phyloP scores from a whole-genome alignment of 1,140 invertebrate genomes.

The Lordiphosa clarofinis region DNA sequence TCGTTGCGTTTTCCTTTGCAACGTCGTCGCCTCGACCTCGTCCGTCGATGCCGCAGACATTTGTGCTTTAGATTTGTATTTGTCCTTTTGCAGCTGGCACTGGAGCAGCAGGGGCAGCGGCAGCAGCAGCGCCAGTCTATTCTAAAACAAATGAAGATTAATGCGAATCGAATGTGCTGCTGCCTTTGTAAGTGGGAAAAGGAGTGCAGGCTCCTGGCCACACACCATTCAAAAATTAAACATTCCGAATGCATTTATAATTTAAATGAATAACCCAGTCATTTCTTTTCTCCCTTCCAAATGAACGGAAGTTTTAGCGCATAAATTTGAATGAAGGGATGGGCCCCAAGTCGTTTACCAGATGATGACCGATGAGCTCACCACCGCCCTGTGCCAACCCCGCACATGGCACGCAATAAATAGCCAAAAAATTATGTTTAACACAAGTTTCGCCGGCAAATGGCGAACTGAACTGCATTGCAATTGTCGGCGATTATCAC shows the following conservation, averaged over 20 bases:
- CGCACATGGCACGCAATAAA: conserved; percentile 62
- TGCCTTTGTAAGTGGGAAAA: conserved; percentile 68
- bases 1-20: conserved; percentile 67
- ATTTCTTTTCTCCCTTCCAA: conserved; percentile 49
- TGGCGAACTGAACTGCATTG: conserved; percentile 59
- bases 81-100: conserved; percentile 65
- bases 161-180: conserved; percentile 76
- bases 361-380: conserved; percentile 51
- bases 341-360: conserved; percentile 29
- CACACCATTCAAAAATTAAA: conserved; percentile 75
- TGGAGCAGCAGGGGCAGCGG: conserved; percentile 10
- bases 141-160: conserved; percentile 77
- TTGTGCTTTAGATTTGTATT: conserved; percentile 73
- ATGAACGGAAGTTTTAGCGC: conserved; percentile 71
- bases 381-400: neutral
- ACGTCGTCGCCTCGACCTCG: conserved; percentile 22
- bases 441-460: conserved; percentile 64
- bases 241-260: conserved; percentile 77
- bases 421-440: conserved; percentile 72
- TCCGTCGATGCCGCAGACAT: conserved; percentile 70
- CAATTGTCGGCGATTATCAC: conserved; percentile 75
- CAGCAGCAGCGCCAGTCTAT: conserved; percentile 58
- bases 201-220: conserved; percentile 48
- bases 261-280: conserved; percentile 74
- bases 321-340: conserved; percentile 66